Base-by-base conservation (phyloP, 2,113 vertebrate genomes). In the Cathartes aura region DNA sequence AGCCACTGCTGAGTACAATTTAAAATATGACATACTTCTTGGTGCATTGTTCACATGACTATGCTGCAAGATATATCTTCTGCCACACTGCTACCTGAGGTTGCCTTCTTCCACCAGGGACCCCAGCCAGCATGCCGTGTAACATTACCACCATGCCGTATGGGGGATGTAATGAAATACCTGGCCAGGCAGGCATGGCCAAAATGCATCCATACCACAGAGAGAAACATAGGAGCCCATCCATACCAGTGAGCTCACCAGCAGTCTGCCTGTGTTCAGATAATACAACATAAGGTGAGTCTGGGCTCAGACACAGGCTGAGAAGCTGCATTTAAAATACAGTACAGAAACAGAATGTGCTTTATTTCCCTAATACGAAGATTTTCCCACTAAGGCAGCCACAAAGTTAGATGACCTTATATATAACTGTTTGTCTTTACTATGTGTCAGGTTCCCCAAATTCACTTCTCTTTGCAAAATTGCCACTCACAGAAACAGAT, bases 161-260 rank as follows among this genome's bases (percentile, higher is more conserved):
- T 5, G 30, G 38, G 13, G 43, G 23, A 40, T 71, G 19, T 67
- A 72, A 5, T 8, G 24, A 47, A 83, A 47, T 10, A 50, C 9
- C 56, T 16, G 20, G 45, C 27, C 36, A 85, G 38, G 47, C 23
- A 86, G 83, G 19, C 27, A 50, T 1, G 13, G 32, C 52, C 71
- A 82, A 38, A 56, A 48, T 0, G 6, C 0, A 1, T 10, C 32
- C n/a, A 18, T 11, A 26, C 1, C 63, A 76, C 48, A 55, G 48
- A 22, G 15, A 76, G 40, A 47, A 58, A 38, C 19, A 6, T 19
- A 32, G 3, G 8, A 76, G 62, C n/a, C 27, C 60, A 48, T 11
- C 29, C 26, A 21, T 8, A 40, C 43, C 22, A 36, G 27, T 23
- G 30, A 90, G 55, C 26, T 75, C 52, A 58, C 60, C 71, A 36